Conservation (phyloP, 2,797 vertebrate genomes). For the Clarias pachynema region DNA sequence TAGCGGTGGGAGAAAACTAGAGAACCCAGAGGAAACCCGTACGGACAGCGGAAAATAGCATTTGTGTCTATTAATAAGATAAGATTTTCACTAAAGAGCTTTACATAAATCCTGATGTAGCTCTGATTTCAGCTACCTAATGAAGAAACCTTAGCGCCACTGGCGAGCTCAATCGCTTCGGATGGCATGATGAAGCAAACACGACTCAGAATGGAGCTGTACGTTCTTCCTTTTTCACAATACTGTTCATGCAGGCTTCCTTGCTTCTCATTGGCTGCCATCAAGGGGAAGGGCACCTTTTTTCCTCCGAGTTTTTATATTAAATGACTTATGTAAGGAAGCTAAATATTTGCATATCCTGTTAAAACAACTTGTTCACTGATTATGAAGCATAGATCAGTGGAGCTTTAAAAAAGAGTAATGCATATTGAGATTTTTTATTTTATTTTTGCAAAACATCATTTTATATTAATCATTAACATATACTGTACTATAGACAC, state of each 20-base stretch:
- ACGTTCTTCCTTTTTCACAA: not conserved
- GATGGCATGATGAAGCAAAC: not conserved
- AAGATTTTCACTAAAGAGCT: not conserved
- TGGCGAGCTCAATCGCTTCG: no score
- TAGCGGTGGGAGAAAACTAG: not conserved
- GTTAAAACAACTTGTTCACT: constrained; percentile 71
- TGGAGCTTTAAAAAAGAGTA: constrained; percentile 43
- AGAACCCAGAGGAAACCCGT: not conserved
- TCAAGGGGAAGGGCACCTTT: constrained; percentile 52
- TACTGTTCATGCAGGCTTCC: constrained; percentile 14
- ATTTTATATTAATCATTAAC: constrained; percentile 29
- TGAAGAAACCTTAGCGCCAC: not conserved
- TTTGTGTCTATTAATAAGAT: not conserved
- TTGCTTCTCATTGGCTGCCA: constrained; percentile 57
- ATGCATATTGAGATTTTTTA: constrained; percentile 42
- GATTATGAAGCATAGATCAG: constrained; percentile 62
- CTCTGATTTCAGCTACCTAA: not conserved
- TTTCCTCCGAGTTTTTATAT: constrained; percentile 74
- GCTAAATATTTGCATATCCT: constrained; percentile 72
- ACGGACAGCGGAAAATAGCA: not conserved
- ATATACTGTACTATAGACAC: not conserved
- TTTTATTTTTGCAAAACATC: constrained; percentile 50
- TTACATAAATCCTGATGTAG: not conserved
- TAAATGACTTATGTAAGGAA: constrained; percentile 70
- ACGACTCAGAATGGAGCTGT: not conserved